Evolutionary conservation across 2,888 invertebrate species (phyloP).

Genomic region (Danaus chrysippus): DNA sequence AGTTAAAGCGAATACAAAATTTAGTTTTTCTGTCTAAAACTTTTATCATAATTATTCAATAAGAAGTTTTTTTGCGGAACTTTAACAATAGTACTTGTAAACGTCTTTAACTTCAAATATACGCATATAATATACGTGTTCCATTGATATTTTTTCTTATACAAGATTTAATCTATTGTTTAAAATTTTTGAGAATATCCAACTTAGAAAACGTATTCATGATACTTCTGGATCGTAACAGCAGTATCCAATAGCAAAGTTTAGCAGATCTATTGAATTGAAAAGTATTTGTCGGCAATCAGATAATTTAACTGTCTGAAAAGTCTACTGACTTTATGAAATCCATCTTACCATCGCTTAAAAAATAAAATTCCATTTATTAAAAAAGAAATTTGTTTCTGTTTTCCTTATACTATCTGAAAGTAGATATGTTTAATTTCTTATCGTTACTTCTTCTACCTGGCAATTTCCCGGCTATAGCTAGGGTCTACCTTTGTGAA

Average conservation of each 20-base stretch:
- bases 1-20: too few relatives aligned
- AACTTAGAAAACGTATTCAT: conserved; percentile 21
- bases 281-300: conserved; percentile 37
- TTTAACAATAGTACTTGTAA: too few relatives aligned
- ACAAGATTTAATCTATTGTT: not conserved
- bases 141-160: not conserved
- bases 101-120: not conserved
- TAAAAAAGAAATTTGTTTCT: too few relatives aligned
- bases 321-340: conserved; percentile 15
- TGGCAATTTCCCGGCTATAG: too few relatives aligned
- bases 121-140: not conserved
- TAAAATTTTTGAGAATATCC: conserved; percentile 20
- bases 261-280: conserved; percentile 37
- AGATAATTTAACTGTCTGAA: conserved; percentile 31
- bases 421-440: too few relatives aligned
- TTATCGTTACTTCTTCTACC: too few relatives aligned
- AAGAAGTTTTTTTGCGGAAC: too few relatives aligned
- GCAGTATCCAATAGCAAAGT: conserved; percentile 35
- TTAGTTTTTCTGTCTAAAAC: too few relatives aligned
- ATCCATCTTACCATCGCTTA: not conserved
- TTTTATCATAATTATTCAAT: too few relatives aligned
- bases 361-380: not conserved
- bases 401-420: too few relatives aligned
- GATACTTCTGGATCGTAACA: conserved; percentile 24
- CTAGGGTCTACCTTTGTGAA: too few relatives aligned